A percentile compares a stretch with the other conserved stretches of the same genome.
Conservation (phyloP, 2,797 vertebrate species). For the Crax fasciolata region DNA sequence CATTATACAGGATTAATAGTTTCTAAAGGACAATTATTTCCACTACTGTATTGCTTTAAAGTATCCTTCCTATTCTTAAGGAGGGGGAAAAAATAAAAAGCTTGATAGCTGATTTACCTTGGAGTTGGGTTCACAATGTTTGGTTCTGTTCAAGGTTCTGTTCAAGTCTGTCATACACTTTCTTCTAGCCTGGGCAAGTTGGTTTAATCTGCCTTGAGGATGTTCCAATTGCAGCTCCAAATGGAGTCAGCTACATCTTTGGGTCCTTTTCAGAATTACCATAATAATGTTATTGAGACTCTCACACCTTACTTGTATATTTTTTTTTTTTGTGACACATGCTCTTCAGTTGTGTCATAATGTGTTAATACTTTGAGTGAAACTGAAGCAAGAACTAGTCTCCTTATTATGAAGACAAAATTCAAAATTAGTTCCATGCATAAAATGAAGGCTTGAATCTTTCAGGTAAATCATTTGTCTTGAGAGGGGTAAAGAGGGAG, state of each 20-base stretch:
- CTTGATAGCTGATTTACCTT: background rate
- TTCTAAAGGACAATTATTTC: background rate
- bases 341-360: background rate
- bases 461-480: background rate
- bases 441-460: background rate
- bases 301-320: background rate
- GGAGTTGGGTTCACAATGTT: background rate
- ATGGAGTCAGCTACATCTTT: background rate
- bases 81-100: background rate
- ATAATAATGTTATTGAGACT: background rate
- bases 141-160: background rate
- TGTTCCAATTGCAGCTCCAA: background rate
- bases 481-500: background rate
- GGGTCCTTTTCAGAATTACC: background rate
- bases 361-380: background rate
- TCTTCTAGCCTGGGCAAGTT: background rate
- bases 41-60: background rate
- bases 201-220: background rate
- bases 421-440: background rate
- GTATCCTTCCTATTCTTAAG: background rate
- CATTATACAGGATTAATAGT: background rate
- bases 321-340: background rate
- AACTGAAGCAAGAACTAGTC: background rate
- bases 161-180: background rate
- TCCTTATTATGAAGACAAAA: background rate